Percentiles rank a stretch among this genome's conserved stretches.
phyloP scores from a whole-genome alignment of 2,797 vertebrate genomes.

The Myiotriccus ornatus region DNA sequence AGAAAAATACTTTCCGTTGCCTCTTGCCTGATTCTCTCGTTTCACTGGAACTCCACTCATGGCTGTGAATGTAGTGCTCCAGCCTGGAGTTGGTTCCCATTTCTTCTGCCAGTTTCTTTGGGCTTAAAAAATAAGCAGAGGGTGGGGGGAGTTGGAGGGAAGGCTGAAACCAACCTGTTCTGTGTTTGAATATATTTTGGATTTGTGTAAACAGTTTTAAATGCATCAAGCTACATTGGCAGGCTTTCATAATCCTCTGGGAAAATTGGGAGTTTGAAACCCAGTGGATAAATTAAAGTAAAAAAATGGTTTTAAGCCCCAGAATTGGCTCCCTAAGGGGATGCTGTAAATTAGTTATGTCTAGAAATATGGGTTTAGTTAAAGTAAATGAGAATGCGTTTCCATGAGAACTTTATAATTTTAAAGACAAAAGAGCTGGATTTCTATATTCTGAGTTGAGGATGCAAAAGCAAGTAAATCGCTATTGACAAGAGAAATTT shows the following conservation, averaged over 20 bases:
- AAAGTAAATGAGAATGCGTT: not conserved
- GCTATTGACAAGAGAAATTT: not conserved
- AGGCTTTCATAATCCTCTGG: constrained; percentile 17
- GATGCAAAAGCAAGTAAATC: not conserved
- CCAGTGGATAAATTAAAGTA: constrained; percentile 12
- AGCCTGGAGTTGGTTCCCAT: not conserved
- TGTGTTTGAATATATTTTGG: constrained; percentile 2
- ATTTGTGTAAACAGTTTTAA: constrained; percentile 48
- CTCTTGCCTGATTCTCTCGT: not conserved
- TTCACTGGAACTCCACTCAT: not conserved
- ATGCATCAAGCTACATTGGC: constrained; percentile 39
- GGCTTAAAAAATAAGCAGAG: not conserved
- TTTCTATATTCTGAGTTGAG: not conserved
- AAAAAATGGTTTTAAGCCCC: constrained; percentile 9
- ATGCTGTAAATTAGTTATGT: constrained; percentile 6
- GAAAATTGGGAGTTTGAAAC: constrained; percentile 31
- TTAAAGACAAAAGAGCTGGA: not conserved
- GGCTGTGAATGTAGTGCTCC: not conserved
- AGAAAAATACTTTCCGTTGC: not conserved
- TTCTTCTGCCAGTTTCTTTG: not conserved
- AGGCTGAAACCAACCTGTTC: not conserved
- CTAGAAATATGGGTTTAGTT: constrained; percentile 28
- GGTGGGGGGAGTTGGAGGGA: not conserved
- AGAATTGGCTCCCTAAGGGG: constrained; percentile 6
- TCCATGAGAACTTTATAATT: not conserved